Evolutionary conservation across 1,140 invertebrate species (phyloP).

Genomic region (Muscidifurax raptorellus): DNA sequence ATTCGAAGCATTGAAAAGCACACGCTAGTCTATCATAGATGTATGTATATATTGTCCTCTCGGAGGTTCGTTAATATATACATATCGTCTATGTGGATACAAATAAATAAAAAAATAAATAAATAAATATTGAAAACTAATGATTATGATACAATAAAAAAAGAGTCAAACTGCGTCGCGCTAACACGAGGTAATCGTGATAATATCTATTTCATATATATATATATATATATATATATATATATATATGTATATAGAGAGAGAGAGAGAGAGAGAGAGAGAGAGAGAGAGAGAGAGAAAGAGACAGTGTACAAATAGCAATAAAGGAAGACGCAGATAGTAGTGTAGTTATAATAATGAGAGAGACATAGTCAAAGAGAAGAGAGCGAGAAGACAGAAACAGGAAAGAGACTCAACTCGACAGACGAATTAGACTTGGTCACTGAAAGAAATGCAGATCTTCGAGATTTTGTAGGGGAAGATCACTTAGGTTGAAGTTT

Average conservation of each 20-base stretch:
- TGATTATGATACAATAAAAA: conserved; percentile 3
- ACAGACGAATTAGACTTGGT: conserved; percentile 36
- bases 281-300: background rate
- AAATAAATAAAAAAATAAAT: conserved; percentile 35
- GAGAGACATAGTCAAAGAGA: background rate
- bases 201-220: background rate
- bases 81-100: background rate
- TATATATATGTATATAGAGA: too few relatives aligned
- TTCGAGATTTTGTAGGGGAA: conserved; percentile 50
- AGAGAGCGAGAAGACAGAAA: conserved; percentile 32
- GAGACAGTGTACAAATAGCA: background rate
- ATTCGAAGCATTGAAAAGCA: conserved; percentile 7
- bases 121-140: conserved; percentile 17
- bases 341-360: background rate
- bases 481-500: conserved; percentile 53
- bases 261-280: background rate
- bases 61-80: conserved; percentile 6
- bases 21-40: background rate
- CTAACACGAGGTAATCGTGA: background rate
- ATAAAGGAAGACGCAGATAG: background rate
- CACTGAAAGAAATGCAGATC: conserved; percentile 51
- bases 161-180: background rate
- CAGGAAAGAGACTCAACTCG: conserved; percentile 24
- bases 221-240: too few relatives aligned
- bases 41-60: background rate